Percentiles rank a stretch among this genome's conserved stretches.
These are phyloP conservation scores for Dermolepida albohirtum DNA, from an alignment of 2,888 invertebrate species.

Conservation along the genomic window DNA sequence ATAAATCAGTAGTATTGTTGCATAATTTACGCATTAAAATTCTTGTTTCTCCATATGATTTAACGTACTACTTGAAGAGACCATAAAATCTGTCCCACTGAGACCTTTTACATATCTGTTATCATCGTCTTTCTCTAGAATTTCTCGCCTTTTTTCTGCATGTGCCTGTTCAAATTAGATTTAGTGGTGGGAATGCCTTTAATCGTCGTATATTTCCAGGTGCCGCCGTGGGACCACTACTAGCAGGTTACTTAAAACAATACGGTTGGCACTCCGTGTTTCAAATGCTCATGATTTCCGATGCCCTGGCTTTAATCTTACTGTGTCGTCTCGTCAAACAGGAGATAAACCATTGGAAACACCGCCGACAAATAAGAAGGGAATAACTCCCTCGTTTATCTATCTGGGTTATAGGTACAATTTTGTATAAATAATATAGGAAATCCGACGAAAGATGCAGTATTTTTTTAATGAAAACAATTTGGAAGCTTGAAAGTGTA, in stretches of 20 bases:
- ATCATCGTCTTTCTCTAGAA: too few relatives aligned
- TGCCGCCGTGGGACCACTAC: constrained; percentile 91
- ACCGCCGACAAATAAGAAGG: constrained; percentile 32
- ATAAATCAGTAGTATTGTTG: too few relatives aligned
- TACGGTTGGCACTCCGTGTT: constrained; percentile 88
- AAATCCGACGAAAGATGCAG: neutral
- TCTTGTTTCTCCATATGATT: too few relatives aligned
- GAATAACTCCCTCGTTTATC: constrained; percentile 4
- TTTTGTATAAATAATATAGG: neutral
- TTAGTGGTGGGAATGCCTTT: too few relatives aligned
- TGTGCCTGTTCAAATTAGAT: too few relatives aligned
- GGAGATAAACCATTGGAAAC: constrained; percentile 60
- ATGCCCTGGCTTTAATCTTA: constrained; percentile 81
- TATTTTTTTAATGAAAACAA: constrained; percentile 2
- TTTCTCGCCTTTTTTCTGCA: too few relatives aligned
- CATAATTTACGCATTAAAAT: too few relatives aligned
- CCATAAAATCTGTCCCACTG: too few relatives aligned
- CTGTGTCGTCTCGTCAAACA: constrained; percentile 69
- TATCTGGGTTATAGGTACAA: neutral
- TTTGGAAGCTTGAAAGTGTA: neutral
- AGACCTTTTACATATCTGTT: too few relatives aligned
- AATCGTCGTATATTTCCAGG: constrained; percentile 68
- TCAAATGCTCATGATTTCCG: constrained; percentile 88
- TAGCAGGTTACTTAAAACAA: constrained; percentile 85
- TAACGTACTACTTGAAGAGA: too few relatives aligned